Conservation (phyloP, 2,113 vertebrate species). For the Notiomystis cincta region DNA sequence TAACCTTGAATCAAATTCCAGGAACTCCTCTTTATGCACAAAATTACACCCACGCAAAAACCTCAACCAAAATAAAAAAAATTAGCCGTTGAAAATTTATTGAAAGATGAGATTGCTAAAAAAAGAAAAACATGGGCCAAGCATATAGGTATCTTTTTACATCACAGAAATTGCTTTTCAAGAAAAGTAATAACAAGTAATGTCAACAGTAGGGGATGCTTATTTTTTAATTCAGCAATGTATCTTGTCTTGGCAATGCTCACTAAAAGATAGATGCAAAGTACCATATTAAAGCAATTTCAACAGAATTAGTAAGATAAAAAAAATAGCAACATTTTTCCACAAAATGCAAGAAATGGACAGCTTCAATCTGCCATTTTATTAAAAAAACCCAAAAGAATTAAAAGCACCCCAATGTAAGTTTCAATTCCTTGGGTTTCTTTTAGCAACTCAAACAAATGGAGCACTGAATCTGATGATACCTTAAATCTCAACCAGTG, state of each 20-base stretch:
- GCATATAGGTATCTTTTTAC: not conserved
- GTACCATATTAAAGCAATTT: not conserved
- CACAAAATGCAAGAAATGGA: not conserved
- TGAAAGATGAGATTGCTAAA: not conserved
- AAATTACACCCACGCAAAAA: not conserved
- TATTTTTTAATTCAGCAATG: not conserved
- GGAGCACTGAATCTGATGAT: not conserved
- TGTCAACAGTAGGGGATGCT: not conserved
- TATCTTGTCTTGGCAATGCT: not conserved
- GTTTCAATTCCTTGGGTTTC: not conserved
- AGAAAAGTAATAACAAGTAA: not conserved
- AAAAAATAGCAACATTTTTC: not conserved
- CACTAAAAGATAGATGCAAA: not conserved
- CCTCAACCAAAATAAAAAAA: not conserved
- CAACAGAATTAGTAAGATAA: not conserved
- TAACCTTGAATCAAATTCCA: not conserved
- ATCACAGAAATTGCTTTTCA: not conserved
- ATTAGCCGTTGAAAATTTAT: accelerated
- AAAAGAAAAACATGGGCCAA: not conserved
- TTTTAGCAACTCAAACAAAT: not conserved
- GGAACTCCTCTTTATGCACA: not conserved
- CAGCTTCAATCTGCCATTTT: not conserved
- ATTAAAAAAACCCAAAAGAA: not conserved
- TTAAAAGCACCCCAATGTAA: not conserved
- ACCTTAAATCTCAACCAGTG: not conserved